A percentile compares a stretch with the other conserved stretches of the same genome.
Evolutionary conservation across 2,113 vertebrate species (phyloP).

Genomic region (Thryonomys swinderianus): DNA sequence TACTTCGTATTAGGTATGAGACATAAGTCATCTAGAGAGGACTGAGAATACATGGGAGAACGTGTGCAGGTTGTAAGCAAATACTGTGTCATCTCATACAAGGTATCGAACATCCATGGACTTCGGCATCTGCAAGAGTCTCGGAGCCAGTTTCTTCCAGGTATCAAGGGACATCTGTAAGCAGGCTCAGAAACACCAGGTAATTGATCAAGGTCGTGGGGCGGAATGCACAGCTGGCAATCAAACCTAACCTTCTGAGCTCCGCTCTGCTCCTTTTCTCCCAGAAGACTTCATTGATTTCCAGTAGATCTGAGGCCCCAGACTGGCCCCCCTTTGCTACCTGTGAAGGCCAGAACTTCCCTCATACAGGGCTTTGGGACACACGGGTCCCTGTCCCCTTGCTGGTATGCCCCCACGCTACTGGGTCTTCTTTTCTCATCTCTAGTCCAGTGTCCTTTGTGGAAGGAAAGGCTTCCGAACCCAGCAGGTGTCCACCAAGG

Average conservation of each 20-base stretch:
- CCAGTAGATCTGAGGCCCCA: neutral
- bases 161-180: neutral
- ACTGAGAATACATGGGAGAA: neutral
- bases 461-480: neutral
- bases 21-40: neutral
- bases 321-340: neutral
- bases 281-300: neutral
- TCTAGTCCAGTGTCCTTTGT: neutral
- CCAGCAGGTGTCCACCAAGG: neutral
- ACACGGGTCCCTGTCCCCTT: accelerated
- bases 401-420: neutral
- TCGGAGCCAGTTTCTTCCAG: neutral
- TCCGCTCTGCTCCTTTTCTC: neutral
- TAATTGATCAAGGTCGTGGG: neutral
- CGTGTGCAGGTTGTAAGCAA: neutral
- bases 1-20: neutral
- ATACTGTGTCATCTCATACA: neutral
- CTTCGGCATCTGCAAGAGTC: neutral
- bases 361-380: neutral
- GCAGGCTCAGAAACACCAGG: neutral
- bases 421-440: neutral
- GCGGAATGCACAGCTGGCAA: neutral
- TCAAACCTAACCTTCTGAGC: too few relatives aligned
- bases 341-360: neutral
- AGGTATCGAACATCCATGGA: neutral